Evolutionary conservation across 2,113 vertebrate species (phyloP).

Genomic region (Myotis yumanensis): DNA sequence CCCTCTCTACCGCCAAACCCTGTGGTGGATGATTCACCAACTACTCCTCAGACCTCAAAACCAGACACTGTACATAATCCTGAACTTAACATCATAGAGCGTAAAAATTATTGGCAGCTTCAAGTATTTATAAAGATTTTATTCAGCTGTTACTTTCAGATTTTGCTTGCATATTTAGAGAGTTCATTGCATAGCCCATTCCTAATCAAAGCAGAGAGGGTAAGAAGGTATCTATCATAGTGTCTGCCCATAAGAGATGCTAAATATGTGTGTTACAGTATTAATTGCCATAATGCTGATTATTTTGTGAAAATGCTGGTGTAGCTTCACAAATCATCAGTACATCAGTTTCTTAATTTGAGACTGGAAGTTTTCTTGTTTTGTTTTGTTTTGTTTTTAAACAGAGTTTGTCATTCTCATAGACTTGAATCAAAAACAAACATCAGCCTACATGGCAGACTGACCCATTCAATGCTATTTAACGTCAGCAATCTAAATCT

Average conservation of each 20-base stretch:
- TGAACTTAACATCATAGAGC: neutral
- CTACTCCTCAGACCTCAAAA: neutral
- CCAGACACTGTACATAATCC: neutral
- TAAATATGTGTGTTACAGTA: neutral
- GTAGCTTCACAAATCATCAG: neutral
- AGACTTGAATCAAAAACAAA: neutral
- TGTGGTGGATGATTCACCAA: neutral
- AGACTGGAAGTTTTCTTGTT: neutral
- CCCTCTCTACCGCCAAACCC: neutral
- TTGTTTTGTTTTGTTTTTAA: neutral
- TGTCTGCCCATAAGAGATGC: neutral
- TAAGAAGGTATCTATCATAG: neutral
- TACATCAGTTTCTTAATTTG: neutral
- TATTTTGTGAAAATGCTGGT: neutral
- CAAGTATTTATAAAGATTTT: conserved; percentile 27
- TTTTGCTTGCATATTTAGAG: neutral
- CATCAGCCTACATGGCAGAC: neutral
- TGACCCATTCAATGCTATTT: neutral
- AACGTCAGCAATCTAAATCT: neutral
- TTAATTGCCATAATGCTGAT: neutral
- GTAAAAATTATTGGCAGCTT: neutral
- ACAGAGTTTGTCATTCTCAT: neutral
- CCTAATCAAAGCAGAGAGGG: neutral
- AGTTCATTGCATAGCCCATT: neutral
- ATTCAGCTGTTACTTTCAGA: neutral